phyloP scores from a whole-genome alignment of 2,113 vertebrate species.

The Heterochromis multidens region DNA sequence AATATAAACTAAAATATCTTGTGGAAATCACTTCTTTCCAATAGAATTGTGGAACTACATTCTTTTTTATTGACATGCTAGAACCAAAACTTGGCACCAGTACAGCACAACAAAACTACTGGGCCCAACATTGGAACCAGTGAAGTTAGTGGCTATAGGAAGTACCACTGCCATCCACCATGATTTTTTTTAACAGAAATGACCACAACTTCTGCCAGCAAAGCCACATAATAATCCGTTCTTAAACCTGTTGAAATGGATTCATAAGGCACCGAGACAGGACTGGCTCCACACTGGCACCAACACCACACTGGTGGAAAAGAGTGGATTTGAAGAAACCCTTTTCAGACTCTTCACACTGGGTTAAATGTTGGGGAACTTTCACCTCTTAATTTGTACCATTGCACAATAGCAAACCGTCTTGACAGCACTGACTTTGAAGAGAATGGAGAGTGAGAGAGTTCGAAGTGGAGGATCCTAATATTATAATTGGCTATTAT shows the following conservation, averaged over 20 bases:
- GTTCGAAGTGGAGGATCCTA: too few species aligned
- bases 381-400: neutral
- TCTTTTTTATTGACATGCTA: neutral
- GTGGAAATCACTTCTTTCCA: neutral
- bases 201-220: neutral
- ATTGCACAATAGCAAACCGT: neutral
- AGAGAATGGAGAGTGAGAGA: neutral
- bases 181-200: neutral
- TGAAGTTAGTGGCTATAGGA: neutral
- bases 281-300: neutral
- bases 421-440: neutral
- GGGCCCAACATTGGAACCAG: neutral
- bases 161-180: neutral
- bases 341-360: accelerated
- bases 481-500: neutral
- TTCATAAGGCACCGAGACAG: neutral
- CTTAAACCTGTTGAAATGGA: neutral
- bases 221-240: neutral
- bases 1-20: neutral
- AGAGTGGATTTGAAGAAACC: neutral
- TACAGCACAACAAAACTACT: neutral
- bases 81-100: neutral
- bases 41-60: neutral
- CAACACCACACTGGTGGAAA: neutral
- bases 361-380: neutral